Percentiles rank a stretch among this genome's conserved stretches.
Conservation (phyloP, 2,888 invertebrate genomes). For the Drosophila silvestris region DNA sequence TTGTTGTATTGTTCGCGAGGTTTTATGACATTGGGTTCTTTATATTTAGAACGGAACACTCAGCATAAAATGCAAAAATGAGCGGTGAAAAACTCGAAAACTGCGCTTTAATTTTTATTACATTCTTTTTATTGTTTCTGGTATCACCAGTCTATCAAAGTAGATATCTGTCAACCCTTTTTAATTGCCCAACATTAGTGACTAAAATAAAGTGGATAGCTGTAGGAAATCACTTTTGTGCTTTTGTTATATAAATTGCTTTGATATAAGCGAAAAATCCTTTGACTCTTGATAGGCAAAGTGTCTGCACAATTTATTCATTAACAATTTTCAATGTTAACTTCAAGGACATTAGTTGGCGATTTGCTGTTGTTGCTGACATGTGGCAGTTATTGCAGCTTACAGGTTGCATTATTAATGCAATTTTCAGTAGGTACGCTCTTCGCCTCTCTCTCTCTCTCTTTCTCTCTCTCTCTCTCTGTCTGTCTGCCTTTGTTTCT, state of each 20-base stretch:
- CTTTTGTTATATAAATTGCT: slow-evolving; percentile 40
- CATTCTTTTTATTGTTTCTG: slow-evolving; percentile 5
- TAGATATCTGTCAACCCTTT: slow-evolving; percentile 47
- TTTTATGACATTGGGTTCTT: neutral
- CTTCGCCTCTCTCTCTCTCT: neutral
- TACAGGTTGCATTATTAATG: slow-evolving; percentile 44
- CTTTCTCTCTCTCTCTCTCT: neutral
- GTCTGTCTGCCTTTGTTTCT: neutral
- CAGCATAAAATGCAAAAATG: slow-evolving; percentile 41
- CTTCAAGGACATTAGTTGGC: slow-evolving; percentile 25
- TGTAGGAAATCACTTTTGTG: slow-evolving; percentile 10
- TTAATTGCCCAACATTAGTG: slow-evolving; percentile 43
- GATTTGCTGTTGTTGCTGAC: slow-evolving; percentile 5
- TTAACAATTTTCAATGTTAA: slow-evolving; percentile 33
- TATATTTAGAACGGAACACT: slow-evolving; percentile 17
- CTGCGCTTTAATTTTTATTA: slow-evolving; percentile 11
- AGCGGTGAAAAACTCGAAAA: slow-evolving; percentile 1
- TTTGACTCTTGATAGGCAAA: slow-evolving; percentile 1
- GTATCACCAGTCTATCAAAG: slow-evolving; percentile 18
- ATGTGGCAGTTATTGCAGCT: slow-evolving; percentile 25
- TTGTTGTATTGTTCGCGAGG: slow-evolving; percentile 4
- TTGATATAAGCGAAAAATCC: slow-evolving; percentile 21
- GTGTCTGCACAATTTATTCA: slow-evolving; percentile 14
- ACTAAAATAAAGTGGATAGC: slow-evolving; percentile 28
- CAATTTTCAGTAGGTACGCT: neutral